Evolutionary conservation across 2,888 invertebrate species (phyloP), one percentile per base, ranked within the genome.

Genomic region (Andrena marginata): DNA sequence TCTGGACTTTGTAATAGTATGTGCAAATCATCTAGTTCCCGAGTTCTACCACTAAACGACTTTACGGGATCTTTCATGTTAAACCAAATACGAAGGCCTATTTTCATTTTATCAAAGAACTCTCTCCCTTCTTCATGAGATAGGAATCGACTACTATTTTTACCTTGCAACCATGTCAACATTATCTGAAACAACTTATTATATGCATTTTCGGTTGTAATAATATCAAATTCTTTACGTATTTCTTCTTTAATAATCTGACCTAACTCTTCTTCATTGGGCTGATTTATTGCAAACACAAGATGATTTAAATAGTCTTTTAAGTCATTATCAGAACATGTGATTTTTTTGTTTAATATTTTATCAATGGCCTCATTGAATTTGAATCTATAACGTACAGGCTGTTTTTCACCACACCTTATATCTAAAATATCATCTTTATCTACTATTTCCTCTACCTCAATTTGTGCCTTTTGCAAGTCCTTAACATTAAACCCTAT

Each of bases 281-380:
- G 48, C 26, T 64, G 48, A 23, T 64, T 48, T 20, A 64, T 42
- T 7, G 48, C 48, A 23, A 64, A 64, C 7, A 64, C 48, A 29
- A 64, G 48, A 48, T 48, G 48, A 13, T 16, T 16, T 42, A 64
- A 23, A 26, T 48, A 64, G 42, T 64, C 64, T 8, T 29, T 48
- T 42, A 64, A 7, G 16, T 64, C 26, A 2, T 26, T 6, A 16
- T 48, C 48, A 13, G 48, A 42, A 26, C 3, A 26, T 42, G 35
- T 4, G 13, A 3, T 29, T 63, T 0, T 0, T 0, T 6, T n/a
- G 13, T n/a, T 68, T 23, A 68, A 33, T 31, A 65, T 29, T 2
- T 0, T 0, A 16, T 16, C 64, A 23, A 48, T 6, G 7, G 6
- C 6, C 4, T 64, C 5, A 7, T 7, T 5, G 16, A 64, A 48